These are phyloP conservation scores for Ciconia nigra DNA, from an alignment of 2,797 vertebrate species.

Conservation along the genomic window DNA sequence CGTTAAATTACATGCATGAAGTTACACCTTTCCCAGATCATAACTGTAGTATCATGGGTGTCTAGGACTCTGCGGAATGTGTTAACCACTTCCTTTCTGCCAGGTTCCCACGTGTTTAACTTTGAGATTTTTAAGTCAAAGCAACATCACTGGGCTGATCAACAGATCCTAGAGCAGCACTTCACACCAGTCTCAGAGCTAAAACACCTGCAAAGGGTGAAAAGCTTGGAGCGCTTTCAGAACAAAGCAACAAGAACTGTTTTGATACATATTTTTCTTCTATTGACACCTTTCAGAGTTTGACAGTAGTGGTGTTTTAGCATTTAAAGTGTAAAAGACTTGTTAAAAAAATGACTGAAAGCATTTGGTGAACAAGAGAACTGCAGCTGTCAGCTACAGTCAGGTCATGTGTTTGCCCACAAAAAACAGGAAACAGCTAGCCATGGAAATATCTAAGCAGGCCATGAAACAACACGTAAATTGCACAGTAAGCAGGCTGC, in stretches of 20 bases:
- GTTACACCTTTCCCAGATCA: neutral
- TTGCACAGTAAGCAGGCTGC: neutral
- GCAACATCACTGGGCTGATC: neutral
- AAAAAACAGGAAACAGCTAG: slow-evolving; percentile 35
- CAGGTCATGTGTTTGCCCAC: slow-evolving; percentile 51
- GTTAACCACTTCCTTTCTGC: neutral
- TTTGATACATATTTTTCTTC: neutral
- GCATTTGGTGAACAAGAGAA: slow-evolving; percentile 11
- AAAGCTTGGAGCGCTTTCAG: neutral
- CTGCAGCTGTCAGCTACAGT: slow-evolving; percentile 49
- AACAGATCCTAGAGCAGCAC: neutral
- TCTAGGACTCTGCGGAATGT: neutral
- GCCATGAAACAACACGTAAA: neutral
- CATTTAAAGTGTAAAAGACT: neutral
- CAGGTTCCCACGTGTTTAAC: neutral
- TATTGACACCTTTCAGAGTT: neutral
- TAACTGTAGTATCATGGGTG: neutral
- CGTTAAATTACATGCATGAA: rapidly evolving
- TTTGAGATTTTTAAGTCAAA: neutral
- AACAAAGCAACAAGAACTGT: neutral
- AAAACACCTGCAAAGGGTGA: neutral
- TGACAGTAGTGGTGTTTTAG: neutral
- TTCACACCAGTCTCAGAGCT: neutral
- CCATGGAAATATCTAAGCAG: slow-evolving; percentile 34
- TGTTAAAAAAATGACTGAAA: slow-evolving; percentile 15